Conservation (phyloP, 2,113 vertebrate genomes). For the Indicator indicator region DNA sequence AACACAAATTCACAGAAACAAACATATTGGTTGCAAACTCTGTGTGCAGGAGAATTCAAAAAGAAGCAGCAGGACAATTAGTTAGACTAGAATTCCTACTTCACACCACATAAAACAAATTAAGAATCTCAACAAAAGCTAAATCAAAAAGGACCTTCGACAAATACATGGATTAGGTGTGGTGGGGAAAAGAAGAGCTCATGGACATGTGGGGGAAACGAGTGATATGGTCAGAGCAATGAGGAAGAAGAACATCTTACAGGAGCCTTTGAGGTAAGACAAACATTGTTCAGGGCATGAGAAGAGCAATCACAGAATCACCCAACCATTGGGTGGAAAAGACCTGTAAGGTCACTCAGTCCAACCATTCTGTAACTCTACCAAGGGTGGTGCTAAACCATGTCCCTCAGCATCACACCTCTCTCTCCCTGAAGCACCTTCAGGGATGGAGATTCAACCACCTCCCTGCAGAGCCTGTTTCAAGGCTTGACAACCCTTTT, state of each 20-base stretch:
- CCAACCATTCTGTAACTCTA: no score
- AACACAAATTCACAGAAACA: neutral
- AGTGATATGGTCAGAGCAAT: neutral
- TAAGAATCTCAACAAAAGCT: neutral
- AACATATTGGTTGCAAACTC: neutral
- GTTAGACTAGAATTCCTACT: neutral
- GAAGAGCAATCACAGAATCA: no score
- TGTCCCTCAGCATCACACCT: no score
- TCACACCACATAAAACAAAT: rapidly evolving
- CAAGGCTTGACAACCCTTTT: no score
- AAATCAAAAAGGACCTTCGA: neutral
- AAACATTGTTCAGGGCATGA: neutral
- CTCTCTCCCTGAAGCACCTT: no score
- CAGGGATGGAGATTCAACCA: no score
- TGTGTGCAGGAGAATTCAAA: neutral
- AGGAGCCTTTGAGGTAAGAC: neutral
- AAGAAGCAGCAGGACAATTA: neutral
- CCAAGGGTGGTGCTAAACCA: no score
- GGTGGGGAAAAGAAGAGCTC: neutral
- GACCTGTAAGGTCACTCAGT: no score
- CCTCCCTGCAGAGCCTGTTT: no score
- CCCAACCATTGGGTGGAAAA: no score
- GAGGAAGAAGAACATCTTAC: neutral
- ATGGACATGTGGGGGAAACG: neutral
- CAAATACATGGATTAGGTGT: neutral